Conservation (phyloP, 2,797 vertebrate species). For the Phylloscopus collybita region DNA sequence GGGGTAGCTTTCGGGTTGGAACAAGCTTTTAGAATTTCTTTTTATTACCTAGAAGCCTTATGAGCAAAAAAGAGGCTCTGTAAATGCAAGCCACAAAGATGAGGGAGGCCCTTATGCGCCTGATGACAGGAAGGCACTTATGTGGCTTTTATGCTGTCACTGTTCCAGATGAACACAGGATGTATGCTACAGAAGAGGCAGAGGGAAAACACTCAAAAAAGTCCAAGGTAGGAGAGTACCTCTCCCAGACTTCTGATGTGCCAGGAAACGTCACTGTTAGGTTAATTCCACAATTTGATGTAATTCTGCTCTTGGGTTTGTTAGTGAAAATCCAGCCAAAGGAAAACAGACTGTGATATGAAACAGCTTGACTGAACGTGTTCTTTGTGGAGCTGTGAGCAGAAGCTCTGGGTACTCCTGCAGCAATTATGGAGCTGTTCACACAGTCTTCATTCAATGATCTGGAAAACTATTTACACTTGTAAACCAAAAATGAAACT, state of each 20-base stretch:
- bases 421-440: background rate
- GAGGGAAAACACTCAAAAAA: background rate
- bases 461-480: background rate
- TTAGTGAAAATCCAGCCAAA: background rate
- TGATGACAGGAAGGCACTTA: background rate
- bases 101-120: background rate
- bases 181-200: background rate
- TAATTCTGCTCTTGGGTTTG: background rate
- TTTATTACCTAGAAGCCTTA: background rate
- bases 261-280: background rate
- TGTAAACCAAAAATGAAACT: background rate
- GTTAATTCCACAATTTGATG: background rate
- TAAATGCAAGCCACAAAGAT: background rate
- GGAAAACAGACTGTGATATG: background rate
- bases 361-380: background rate
- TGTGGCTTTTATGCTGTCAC: background rate
- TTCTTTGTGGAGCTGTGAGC: background rate
- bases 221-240: background rate
- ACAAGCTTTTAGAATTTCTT: background rate
- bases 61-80: background rate
- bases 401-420: background rate
- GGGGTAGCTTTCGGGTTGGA: background rate
- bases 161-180: background rate
- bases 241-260: background rate
- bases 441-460: background rate